Percentiles rank a stretch among this genome's conserved stretches.
phyloP scores from a whole-genome alignment of 2,888 invertebrate species.

The Melanostoma mellinum region DNA sequence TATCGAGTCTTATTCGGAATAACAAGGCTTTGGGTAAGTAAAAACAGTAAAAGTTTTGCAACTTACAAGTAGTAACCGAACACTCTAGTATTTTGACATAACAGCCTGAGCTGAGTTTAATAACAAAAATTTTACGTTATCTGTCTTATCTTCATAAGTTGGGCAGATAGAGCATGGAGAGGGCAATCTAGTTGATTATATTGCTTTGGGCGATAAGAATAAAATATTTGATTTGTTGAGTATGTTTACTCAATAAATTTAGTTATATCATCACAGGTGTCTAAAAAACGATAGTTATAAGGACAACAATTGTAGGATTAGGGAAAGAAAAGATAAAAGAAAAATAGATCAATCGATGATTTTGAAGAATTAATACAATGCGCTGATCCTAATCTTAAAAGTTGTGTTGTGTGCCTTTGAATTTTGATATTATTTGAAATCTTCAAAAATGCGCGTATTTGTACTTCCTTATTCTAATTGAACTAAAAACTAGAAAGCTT shows the following conservation, averaged over 20 bases:
- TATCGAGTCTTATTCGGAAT: slow-evolving; percentile 96
- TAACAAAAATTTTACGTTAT: slow-evolving; percentile 25
- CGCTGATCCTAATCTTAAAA: too few species aligned
- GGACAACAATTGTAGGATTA: too few species aligned
- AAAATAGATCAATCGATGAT: too few species aligned
- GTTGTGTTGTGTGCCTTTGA: too few species aligned
- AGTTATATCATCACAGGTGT: slow-evolving; percentile 11
- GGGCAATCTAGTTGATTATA: slow-evolving; percentile 57
- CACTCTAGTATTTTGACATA: slow-evolving; percentile 13
- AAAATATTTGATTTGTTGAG: neutral
- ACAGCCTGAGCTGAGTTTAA: slow-evolving; percentile 36
- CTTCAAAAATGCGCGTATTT: too few species aligned
- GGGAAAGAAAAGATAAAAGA: too few species aligned
- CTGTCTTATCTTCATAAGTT: slow-evolving; percentile 40
- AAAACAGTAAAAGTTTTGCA: slow-evolving; percentile 6
- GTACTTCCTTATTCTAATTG: too few species aligned
- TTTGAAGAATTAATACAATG: too few species aligned
- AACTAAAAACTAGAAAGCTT: too few species aligned
- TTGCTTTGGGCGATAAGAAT: slow-evolving; percentile 22
- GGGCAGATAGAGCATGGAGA: slow-evolving; percentile 34
- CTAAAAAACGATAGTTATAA: too few species aligned
- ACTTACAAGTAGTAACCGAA: neutral
- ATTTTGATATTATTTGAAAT: too few species aligned
- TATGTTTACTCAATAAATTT: neutral
- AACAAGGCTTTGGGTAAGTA: slow-evolving; percentile 88